Conservation (phyloP, 2,797 vertebrate species). For the Nannoperca obscura region DNA sequence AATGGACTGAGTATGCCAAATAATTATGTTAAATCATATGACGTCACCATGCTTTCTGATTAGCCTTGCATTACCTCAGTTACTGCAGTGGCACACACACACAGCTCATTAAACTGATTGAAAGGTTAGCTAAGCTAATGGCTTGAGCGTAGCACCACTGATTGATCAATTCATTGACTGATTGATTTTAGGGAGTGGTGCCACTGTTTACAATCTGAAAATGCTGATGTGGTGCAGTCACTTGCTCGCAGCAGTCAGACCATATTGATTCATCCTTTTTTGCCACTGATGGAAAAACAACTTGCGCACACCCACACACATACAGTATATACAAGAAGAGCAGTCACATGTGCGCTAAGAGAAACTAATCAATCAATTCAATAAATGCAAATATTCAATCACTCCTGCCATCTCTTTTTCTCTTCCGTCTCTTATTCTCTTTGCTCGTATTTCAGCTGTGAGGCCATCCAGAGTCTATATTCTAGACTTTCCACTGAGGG, state of each 20-base stretch:
- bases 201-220: slow-evolving; percentile 46
- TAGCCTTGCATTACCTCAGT: slow-evolving; percentile 42
- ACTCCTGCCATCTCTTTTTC: background rate
- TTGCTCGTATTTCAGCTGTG: slow-evolving; percentile 24
- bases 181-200: slow-evolving; percentile 54
- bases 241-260: slow-evolving; percentile 31
- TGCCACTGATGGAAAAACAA: slow-evolving; percentile 46
- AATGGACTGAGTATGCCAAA: background rate
- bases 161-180: slow-evolving; percentile 57
- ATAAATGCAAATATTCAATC: slow-evolving; percentile 21
- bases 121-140: slow-evolving; percentile 62
- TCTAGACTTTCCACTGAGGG: slow-evolving; percentile 46
- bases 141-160: slow-evolving; percentile 20
- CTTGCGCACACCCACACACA: slow-evolving; percentile 17
- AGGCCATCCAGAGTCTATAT: slow-evolving; percentile 5
- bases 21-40: slow-evolving; percentile 28
- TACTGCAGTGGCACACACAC: slow-evolving; percentile 15
- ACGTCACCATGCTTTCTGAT: slow-evolving; percentile 20
- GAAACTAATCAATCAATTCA: slow-evolving; percentile 43
- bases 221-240: slow-evolving; percentile 55
- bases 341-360: background rate
- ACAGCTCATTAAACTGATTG: slow-evolving; percentile 67
- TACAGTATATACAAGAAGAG: background rate
- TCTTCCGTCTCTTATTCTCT: slow-evolving; percentile 4
- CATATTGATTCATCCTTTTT: slow-evolving; percentile 53